Percentiles rank a stretch among this genome's conserved stretches.
Evolutionary conservation across 2,113 vertebrate species (phyloP).

Genomic region (Lepus americanus): DNA sequence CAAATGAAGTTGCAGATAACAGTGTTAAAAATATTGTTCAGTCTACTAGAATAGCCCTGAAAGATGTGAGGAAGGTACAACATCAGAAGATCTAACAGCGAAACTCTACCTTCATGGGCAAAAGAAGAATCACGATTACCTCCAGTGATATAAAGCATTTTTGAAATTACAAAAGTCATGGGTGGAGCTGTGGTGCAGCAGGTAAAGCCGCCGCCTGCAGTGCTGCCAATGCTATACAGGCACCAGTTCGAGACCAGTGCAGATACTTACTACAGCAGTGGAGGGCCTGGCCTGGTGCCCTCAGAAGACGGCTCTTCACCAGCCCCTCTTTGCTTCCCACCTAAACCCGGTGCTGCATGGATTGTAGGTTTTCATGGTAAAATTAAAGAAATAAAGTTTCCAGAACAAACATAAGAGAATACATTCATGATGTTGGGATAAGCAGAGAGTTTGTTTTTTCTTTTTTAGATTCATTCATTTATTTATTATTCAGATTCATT

Average conservation of each 20-base stretch:
- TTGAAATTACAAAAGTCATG: background rate
- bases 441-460: background rate
- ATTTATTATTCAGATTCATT: no score
- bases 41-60: background rate
- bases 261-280: background rate
- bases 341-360: background rate
- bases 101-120: background rate
- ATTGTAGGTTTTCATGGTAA: background rate
- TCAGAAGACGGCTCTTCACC: background rate
- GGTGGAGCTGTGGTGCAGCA: no score
- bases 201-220: no score
- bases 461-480: no score
- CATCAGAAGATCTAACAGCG: background rate
- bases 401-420: background rate
- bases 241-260: background rate
- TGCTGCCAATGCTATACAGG: no score
- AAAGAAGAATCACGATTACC: background rate
- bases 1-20: slow-evolving; percentile 4
- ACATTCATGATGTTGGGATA: background rate
- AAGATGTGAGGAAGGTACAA: background rate
- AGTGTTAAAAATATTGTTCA: background rate
- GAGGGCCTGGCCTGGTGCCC: background rate
- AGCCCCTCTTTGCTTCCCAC: background rate
- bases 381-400: background rate
- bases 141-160: background rate